Evolutionary conservation across 2,888 invertebrate species (phyloP).

Genomic region (Coleophora deauratella): DNA sequence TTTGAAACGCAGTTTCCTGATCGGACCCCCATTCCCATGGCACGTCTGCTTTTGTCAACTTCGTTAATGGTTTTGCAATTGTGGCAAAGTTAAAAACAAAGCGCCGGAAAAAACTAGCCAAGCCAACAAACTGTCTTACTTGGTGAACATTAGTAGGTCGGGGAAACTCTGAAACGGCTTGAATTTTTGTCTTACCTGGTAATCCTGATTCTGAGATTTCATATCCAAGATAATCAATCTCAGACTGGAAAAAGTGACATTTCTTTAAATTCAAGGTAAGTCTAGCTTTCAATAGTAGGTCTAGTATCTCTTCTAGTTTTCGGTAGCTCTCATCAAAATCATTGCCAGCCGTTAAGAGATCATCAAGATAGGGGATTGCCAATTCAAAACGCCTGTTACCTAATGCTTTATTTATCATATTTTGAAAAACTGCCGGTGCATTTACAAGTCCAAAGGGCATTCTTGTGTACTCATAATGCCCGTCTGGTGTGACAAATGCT

Average conservation of each 20-base stretch:
- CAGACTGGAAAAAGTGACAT: constrained; percentile 18
- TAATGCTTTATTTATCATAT: constrained; percentile 16
- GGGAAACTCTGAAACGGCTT: constrained; percentile 21
- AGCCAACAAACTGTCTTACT: constrained; percentile 22
- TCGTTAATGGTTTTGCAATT: constrained; percentile 6
- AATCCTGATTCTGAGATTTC: constrained; percentile 19
- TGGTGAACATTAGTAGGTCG: constrained; percentile 20
- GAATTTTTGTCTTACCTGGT: constrained; percentile 19
- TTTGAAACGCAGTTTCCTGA: constrained; percentile 5
- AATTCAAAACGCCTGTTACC: constrained; percentile 5
- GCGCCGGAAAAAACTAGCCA: constrained; percentile 20
- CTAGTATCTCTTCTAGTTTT: constrained; percentile 3
- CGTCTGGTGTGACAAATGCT: constrained; percentile 13
- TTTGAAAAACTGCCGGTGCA: constrained; percentile 10
- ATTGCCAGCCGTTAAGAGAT: constrained; percentile 18
- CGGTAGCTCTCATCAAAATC: constrained; percentile 1
- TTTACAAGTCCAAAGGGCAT: constrained; percentile 11
- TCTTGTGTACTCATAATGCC: constrained; percentile 8
- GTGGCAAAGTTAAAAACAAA: constrained; percentile 15
- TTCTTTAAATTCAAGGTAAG: constrained; percentile 12
- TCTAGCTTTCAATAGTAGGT: constrained; percentile 1
- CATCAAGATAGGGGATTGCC: constrained; percentile 22
- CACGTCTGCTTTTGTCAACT: constrained; percentile 3
- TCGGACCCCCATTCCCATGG: constrained; percentile 6
- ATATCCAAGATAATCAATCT: constrained; percentile 22